Conservation (phyloP, 2,888 invertebrate species). For the Ormyrus labotus region DNA sequence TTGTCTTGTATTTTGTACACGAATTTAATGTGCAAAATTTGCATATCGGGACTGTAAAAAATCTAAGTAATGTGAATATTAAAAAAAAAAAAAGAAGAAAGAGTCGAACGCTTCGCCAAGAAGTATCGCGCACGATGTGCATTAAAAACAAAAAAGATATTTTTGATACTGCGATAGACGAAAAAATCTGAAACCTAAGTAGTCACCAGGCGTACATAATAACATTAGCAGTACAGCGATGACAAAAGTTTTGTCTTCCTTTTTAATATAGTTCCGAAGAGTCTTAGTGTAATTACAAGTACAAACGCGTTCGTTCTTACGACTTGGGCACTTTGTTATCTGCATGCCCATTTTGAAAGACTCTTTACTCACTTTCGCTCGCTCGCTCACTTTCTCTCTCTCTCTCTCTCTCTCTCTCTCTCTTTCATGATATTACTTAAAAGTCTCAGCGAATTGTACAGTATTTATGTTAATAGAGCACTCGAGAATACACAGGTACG, state of each 20-base stretch:
- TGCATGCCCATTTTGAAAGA: constrained; percentile 31
- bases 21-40: constrained; percentile 40
- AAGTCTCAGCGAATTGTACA: constrained; percentile 55
- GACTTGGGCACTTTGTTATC: constrained; percentile 30
- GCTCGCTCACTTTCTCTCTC: constrained; percentile 2
- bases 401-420: constrained; percentile 25
- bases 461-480: constrained; percentile 50
- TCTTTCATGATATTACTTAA: constrained; percentile 41
- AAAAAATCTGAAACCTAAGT: constrained; percentile 51
- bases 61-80: constrained; percentile 24
- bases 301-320: constrained; percentile 55
- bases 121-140: constrained; percentile 22
- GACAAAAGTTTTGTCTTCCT: constrained; percentile 43
- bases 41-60: constrained; percentile 44
- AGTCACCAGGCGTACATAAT: constrained; percentile 49
- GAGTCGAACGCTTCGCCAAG: constrained; percentile 30
- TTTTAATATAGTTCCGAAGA: constrained; percentile 52
- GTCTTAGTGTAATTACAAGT: constrained; percentile 55
- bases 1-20: constrained; percentile 37
- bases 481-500: constrained; percentile 49
- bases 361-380: constrained; percentile 19
- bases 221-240: constrained; percentile 50
- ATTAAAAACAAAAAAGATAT: constrained; percentile 26
- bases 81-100: constrained; percentile 34
- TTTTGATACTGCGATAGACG: constrained; percentile 31